Evolutionary conservation across 2,797 vertebrate genomes (phyloP).

Genomic region (Cephalopachus bancanus): DNA sequence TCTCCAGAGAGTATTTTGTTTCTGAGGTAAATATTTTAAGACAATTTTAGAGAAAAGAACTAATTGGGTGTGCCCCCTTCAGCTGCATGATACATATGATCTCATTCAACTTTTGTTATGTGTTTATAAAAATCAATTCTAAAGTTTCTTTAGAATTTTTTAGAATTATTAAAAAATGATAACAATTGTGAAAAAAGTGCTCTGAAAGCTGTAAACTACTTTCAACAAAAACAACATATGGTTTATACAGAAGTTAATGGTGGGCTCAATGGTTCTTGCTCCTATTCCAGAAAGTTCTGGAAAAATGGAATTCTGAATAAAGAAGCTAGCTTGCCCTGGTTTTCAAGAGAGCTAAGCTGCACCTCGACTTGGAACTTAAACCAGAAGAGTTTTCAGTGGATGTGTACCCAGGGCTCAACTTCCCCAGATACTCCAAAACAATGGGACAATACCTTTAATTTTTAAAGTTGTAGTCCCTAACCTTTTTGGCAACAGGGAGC

Average conservation of each 20-base stretch:
- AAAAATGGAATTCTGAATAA: not conserved
- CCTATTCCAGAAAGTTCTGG: not conserved
- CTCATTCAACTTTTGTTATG: not conserved
- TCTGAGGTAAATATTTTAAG: conserved; percentile 45
- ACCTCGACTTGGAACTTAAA: not conserved
- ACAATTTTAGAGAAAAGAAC: not conserved
- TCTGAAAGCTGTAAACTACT: not conserved
- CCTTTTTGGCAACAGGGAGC: no score
- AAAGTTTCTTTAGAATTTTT: not conserved
- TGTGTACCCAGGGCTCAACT: not conserved
- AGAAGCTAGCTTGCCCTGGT: not conserved
- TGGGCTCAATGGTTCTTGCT: not conserved
- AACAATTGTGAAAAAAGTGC: not conserved
- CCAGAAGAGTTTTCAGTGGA: not conserved
- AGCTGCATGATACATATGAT: not conserved
- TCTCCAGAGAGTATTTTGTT: not conserved
- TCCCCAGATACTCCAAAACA: not conserved
- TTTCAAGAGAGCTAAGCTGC: not conserved
- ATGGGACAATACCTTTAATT: fast-evolving
- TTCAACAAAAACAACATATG: not conserved
- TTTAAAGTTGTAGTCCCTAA: not conserved
- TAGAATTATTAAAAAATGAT: conserved; percentile 45
- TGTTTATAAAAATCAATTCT: conserved; percentile 41
- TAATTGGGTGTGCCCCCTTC: not conserved
- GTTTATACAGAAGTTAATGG: not conserved